phyloP scores from a whole-genome alignment of 2,888 invertebrate species.

The Hypercompe scribonia region DNA sequence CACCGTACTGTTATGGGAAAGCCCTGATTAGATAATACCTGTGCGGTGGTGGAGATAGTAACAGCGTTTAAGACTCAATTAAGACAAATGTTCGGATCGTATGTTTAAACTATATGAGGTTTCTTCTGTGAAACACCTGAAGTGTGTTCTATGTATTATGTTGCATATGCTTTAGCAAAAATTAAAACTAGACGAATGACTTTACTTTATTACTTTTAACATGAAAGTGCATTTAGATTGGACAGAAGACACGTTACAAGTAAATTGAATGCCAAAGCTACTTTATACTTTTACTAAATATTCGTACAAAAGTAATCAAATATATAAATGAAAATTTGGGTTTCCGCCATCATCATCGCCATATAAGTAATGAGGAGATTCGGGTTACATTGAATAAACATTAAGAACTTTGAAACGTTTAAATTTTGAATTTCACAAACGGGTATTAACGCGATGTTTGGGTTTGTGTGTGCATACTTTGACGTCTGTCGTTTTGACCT shows the following conservation, averaged over 20 bases:
- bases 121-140: not conserved
- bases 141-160: not conserved
- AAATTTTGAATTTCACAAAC: not conserved
- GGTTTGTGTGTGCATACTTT: not conserved
- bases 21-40: not conserved
- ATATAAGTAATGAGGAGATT: not conserved
- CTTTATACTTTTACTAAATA: too few relatives aligned
- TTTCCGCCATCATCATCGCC: not conserved
- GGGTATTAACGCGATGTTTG: not conserved
- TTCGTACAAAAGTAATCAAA: not conserved
- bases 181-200: too few relatives aligned
- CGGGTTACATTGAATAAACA: not conserved
- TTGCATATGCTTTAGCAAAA: too few relatives aligned
- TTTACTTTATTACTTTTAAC: not conserved
- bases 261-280: too few relatives aligned
- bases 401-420: not conserved
- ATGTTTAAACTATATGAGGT: not conserved
- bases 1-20: not conserved
- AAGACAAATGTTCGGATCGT: not conserved
- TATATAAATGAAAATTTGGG: not conserved
- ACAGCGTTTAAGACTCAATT: not conserved
- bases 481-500: not conserved
- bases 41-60: not conserved
- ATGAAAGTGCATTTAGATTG: not conserved
- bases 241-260: not conserved